Evolutionary conservation across 2,113 vertebrate species (phyloP).

Genomic region (Corythaixoides concolor): DNA sequence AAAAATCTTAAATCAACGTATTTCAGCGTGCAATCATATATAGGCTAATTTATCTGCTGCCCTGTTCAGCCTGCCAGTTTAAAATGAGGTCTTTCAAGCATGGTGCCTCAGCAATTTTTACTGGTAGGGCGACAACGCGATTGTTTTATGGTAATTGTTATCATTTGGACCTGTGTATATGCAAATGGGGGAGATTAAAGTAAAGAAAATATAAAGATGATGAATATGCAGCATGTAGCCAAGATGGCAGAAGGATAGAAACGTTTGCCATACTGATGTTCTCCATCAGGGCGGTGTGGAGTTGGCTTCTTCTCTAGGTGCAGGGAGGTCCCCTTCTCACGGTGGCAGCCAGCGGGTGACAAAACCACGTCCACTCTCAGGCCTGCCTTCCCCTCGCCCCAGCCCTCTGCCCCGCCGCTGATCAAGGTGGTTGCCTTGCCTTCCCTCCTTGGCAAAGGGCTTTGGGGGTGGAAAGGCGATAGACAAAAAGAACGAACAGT

Average conservation of each 20-base stretch:
- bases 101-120: conserved; percentile 62
- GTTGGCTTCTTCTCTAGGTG: neutral
- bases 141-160: conserved; percentile 75
- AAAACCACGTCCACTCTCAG: rapidly evolving
- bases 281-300: rapidly evolving
- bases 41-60: conserved; percentile 72
- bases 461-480: neutral
- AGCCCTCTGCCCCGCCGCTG: neutral
- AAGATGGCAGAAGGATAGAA: conserved; percentile 22
- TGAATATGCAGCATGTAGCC: conserved; percentile 12
- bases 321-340: neutral
- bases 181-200: conserved; percentile 63
- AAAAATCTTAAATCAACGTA: conserved; percentile 73
- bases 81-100: conserved; percentile 62
- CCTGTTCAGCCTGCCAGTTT: conserved; percentile 61
- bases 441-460: neutral
- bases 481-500: neutral
- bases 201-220: conserved; percentile 54
- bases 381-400: rapidly evolving
- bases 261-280: neutral
- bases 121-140: conserved; percentile 51
- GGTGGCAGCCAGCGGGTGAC: neutral
- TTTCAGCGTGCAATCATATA: conserved; percentile 69
- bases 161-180: conserved; percentile 56
- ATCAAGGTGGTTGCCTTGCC: neutral